These are phyloP conservation scores for Arenicola marina DNA, from an alignment of 2,888 invertebrate species.

Conservation along the genomic window DNA sequence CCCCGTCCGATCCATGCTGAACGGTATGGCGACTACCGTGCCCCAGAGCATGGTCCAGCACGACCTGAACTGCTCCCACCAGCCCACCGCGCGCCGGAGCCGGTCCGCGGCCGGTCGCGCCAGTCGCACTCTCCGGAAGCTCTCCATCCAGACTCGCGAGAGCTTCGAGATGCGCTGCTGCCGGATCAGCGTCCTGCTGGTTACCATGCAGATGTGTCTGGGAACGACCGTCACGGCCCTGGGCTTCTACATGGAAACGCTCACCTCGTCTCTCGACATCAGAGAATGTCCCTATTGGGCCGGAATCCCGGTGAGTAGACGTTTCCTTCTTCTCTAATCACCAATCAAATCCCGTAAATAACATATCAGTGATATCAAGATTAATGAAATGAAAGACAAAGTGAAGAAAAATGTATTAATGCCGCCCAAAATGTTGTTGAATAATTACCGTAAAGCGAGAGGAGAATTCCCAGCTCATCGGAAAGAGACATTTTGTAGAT, in stretches of 20 bases:
- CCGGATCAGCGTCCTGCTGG: conserved; percentile 38
- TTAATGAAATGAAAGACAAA: no score
- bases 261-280: conserved; percentile 35
- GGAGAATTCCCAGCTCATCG: no score
- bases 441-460: no score
- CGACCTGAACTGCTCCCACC: conserved; percentile 12
- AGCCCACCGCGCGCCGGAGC: background rate
- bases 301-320: conserved; percentile 41
- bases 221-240: conserved; percentile 39
- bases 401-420: no score
- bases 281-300: conserved; percentile 43
- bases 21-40: conserved; percentile 21
- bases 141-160: conserved; percentile 9
- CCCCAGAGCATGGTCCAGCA: conserved; percentile 19
- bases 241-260: conserved; percentile 39
- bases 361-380: no score
- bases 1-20: conserved; percentile 23
- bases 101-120: background rate
- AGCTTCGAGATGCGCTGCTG: conserved; percentile 35
- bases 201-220: conserved; percentile 38
- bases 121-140: background rate
- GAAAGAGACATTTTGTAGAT: no score
- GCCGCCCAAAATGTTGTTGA: no score
- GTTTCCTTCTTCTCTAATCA: no score
- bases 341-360: no score